Percentiles rank a stretch among this genome's conserved stretches.
Evolutionary conservation across 2,797 vertebrate species (phyloP).

Genomic region (Anguilla marmorata): DNA sequence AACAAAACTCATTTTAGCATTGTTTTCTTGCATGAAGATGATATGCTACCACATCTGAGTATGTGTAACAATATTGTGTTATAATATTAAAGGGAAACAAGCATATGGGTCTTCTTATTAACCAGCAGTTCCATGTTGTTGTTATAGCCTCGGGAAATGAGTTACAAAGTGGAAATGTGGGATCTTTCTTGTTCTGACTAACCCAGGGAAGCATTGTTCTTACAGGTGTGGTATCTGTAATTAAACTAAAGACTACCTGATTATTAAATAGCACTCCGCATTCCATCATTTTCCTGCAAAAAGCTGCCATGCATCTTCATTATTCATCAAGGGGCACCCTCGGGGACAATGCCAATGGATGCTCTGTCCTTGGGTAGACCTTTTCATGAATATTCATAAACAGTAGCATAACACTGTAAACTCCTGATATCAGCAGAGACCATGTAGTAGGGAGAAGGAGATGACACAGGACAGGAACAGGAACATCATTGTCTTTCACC

Average conservation of each 20-base stretch:
- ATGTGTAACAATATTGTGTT: not conserved
- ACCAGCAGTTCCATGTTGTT: not conserved
- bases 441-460: not conserved
- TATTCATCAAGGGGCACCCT: not conserved
- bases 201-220: not conserved
- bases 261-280: not conserved
- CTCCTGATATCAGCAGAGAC: not conserved
- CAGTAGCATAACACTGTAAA: not conserved
- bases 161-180: not conserved
- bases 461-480: not conserved
- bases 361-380: not conserved
- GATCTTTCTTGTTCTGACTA: not conserved
- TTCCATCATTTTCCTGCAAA: not conserved
- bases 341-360: not conserved
- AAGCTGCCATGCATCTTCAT: not conserved
- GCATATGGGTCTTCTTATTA: not conserved
- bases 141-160: not conserved
- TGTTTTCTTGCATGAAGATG: not conserved
- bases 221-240: not conserved
- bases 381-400: slow-evolving; percentile 8
- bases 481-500: not conserved
- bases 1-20: not conserved
- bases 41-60: not conserved
- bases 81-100: not conserved
- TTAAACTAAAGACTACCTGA: not conserved